Base-by-base conservation (phyloP, 2,797 vertebrate species). In the Novumbra hubbsi region DNA sequence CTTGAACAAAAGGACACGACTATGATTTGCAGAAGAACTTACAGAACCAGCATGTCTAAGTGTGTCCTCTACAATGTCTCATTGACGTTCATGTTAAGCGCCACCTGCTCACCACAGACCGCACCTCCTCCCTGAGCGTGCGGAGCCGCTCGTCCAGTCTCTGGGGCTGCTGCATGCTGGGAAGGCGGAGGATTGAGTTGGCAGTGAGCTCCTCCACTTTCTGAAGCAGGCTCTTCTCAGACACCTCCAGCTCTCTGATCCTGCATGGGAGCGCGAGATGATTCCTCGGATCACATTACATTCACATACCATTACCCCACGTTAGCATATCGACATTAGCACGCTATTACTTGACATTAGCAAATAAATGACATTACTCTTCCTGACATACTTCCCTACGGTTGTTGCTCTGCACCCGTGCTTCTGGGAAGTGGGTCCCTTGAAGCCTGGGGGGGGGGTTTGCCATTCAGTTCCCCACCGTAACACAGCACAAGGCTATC, bases 121-220 rank as follows among this genome's bases (percentile, higher is more conserved):
- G 86, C 71, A 96, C 88, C 77, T 94, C 91, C 19, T 81, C 83
- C 73, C 67, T 91, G 84, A 95, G 77, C 19, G 41, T 70, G 72
- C 62, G 80, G 72, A 95, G 91, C 80, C 90, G 93, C 83, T 92
- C 90, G 88, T 92, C 94, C 79, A 88, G 87, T 81, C 90, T 86
- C 82, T 87, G 88, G 48, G 85, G 84, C 21, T 86, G 84, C 21
- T 88, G 88, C 86, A 89, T 86, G 77, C 70, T 87, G 78, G 79
- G 74, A 45, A 86, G 21, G 0, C 4, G 70, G 14, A 83, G 52
- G 1, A 83, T 80, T 45, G 85, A 75, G 8, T 83, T 80, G 73
- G 80, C 49, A 0, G 71, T 76, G 71, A 92, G 80, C 50, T 81
- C 83, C 30, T 85, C 83, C 60, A 81, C 79, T 73, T 60, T 86